Base-by-base conservation (phyloP, 2,888 invertebrate genomes). In the Phyto melanocephala region DNA sequence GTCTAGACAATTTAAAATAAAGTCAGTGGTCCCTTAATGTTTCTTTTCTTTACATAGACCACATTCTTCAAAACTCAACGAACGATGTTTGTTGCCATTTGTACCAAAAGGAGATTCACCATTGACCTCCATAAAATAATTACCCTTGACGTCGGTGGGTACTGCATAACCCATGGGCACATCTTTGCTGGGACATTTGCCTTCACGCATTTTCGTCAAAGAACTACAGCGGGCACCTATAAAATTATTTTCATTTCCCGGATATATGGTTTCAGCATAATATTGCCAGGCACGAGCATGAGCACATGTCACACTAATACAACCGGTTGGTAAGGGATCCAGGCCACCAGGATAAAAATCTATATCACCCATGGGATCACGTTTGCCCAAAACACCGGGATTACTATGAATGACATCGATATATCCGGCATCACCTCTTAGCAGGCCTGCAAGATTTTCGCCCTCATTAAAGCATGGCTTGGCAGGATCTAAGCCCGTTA, bases 401-500 rank as follows among this genome's bases (percentile, higher is more conserved):
- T 91, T 90, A 62, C 87, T 89, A 76, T 91, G 91, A 35, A 91
- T 90, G 8, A 91, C 80, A 85, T 91, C 91, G 10, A 91, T 84
- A 47, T 91, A 91, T 0, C 84, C 81, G 6, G 90, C 91, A 86
- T 91, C 91, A 35, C 91, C 91, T 20, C 91, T 88, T 83, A 87
- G 40, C 13, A 91, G 71, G 0, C 91, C 91, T 0, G 89, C 86
- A 1, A 91, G 81, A 0, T 80, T 71, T 78, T 90, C 89, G 35
- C 90, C 91, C 78, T 90, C 90, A 47, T 91, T 90, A 72, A 91
- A 91, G 58, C 91, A 91, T 0, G 90, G 91, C 78, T 89, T 90
- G 24, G 91, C 92, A 11, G 91, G 91, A 86, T 91, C 92, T 24
- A 91, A 83, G 0, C 90, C 91, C 0, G 91, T 92, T 24, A 91